A percentile compares a stretch with the other conserved stretches of the same genome.
phyloP scores from a whole-genome alignment of 1,140 invertebrate genomes.

The Maconellicoccus hirsutus region DNA sequence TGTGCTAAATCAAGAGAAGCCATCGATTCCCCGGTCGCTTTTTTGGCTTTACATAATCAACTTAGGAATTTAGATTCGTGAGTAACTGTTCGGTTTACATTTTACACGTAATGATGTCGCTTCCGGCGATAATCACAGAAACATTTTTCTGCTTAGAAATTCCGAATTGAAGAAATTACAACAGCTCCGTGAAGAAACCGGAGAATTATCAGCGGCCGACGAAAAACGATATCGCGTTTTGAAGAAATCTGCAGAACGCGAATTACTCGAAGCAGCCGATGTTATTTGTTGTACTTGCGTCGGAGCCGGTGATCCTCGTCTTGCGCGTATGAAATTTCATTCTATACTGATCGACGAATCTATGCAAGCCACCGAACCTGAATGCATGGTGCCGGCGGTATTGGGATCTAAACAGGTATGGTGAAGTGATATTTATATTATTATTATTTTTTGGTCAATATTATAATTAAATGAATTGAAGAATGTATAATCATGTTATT shows the following conservation, averaged over 20 bases:
- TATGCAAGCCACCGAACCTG: constrained; percentile 91
- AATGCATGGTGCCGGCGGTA: constrained; percentile 97
- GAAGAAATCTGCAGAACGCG: constrained; percentile 83
- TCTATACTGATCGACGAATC: constrained; percentile 98
- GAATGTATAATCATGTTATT: neutral
- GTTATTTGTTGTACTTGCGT: constrained; percentile 99
- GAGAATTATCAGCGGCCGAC: constrained; percentile 84
- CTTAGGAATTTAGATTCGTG: constrained; percentile 78
- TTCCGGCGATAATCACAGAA: too few species aligned
- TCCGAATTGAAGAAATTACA: constrained; percentile 90
- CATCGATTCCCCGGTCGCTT: constrained; percentile 94
- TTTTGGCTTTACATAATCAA: constrained; percentile 94
- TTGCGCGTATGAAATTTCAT: constrained; percentile 86
- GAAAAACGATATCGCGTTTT: constrained; percentile 88
- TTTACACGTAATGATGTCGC: too few species aligned
- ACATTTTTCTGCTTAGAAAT: too few species aligned
- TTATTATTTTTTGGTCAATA: too few species aligned
- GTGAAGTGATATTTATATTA: constrained; percentile 16
- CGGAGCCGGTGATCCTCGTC: constrained; percentile 87
- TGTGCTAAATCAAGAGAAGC: constrained; percentile 98
- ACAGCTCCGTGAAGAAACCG: constrained; percentile 93
- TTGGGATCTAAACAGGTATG: constrained; percentile 84
- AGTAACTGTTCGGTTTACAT: too few species aligned
- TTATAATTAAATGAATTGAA: too few species aligned
- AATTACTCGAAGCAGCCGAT: constrained; percentile 88